Evolutionary conservation across 2,797 vertebrate species (phyloP).

Genomic region (Odontamblyopus lacepedii): DNA sequence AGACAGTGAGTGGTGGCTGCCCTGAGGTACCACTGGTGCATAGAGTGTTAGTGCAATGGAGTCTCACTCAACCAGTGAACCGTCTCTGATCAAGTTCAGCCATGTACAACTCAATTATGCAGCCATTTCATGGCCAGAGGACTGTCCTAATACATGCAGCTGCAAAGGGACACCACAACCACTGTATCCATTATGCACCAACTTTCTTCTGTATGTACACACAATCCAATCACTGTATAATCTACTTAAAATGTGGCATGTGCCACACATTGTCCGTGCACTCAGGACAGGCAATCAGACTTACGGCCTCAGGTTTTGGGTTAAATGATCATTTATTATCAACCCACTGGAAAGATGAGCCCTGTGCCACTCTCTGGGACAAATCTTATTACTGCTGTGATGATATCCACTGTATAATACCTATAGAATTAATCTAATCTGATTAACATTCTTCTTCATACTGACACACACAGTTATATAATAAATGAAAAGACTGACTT

Average conservation of each 20-base stretch:
- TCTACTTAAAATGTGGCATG: slow-evolving; percentile 46
- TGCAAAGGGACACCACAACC: slow-evolving; percentile 50
- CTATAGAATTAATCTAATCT: slow-evolving; percentile 59
- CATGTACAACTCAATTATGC: slow-evolving; percentile 82
- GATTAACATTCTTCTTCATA: slow-evolving; percentile 54
- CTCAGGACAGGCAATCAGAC: slow-evolving; percentile 24
- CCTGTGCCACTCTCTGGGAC: slow-evolving; percentile 19
- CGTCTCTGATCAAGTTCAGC: slow-evolving; percentile 81
- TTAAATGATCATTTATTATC: slow-evolving; percentile 68
- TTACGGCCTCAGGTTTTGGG: slow-evolving; percentile 55
- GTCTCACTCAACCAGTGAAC: slow-evolving; percentile 77
- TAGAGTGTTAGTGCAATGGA: slow-evolving; percentile 68
- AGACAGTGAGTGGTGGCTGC: slow-evolving; percentile 56
- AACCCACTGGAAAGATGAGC: slow-evolving; percentile 21
- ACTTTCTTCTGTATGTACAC: slow-evolving; percentile 7
- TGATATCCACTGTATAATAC: slow-evolving; percentile 54
- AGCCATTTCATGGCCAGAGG: slow-evolving; percentile 78
- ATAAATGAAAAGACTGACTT: not conserved
- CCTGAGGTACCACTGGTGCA: slow-evolving; percentile 67
- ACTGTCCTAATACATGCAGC: slow-evolving; percentile 70
- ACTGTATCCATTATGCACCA: slow-evolving; percentile 28
- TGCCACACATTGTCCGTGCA: slow-evolving; percentile 37
- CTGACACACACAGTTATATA: slow-evolving; percentile 34
- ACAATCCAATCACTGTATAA: slow-evolving; percentile 38
- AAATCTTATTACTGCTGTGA: slow-evolving; percentile 65